A percentile compares a stretch with the other conserved stretches of the same genome.
phyloP scores from a whole-genome alignment of 2,113 vertebrate genomes.

The Sardina pilchardus region DNA sequence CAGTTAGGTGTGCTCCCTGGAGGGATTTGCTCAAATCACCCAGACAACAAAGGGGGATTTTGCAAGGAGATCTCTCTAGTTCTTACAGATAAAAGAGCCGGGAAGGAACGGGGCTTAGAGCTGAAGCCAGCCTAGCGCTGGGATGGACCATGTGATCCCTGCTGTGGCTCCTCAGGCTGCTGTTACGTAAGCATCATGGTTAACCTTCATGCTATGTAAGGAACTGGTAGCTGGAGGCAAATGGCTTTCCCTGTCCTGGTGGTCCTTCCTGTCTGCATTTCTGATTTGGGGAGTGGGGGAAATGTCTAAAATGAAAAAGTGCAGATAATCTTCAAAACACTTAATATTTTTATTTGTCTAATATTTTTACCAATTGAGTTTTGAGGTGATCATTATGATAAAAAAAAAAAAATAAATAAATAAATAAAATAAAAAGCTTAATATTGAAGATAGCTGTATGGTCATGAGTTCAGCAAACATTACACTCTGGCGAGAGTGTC shows the following conservation, averaged over 20 bases:
- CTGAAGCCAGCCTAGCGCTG: not conserved
- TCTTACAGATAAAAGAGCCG: not conserved
- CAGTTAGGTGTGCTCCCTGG: too few species aligned
- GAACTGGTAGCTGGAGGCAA: not conserved
- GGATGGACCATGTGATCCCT: conserved; percentile 24
- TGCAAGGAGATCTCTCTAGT: not conserved
- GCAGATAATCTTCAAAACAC: too few species aligned
- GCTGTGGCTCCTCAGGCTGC: not conserved
- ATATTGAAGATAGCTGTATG: not conserved
- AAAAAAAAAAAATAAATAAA: not conserved
- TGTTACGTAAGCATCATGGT: conserved; percentile 32
- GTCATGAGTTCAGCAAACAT: too few species aligned
- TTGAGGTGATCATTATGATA: not conserved
- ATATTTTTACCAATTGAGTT: too few species aligned
- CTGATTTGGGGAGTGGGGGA: not conserved
- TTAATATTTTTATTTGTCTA: too few species aligned
- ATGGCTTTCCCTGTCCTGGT: not conserved
- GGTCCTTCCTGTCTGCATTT: not conserved
- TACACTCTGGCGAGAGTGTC: not conserved
- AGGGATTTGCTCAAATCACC: too few species aligned
- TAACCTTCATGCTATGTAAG: conserved; percentile 16
- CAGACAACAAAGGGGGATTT: not conserved
- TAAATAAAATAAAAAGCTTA: too few species aligned
- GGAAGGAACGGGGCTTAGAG: too few species aligned
- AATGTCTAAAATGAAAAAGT: not conserved